A percentile compares a stretch with the other conserved stretches of the same genome.
Conservation (phyloP, 2,113 vertebrate species). For the Lathamus discolor region DNA sequence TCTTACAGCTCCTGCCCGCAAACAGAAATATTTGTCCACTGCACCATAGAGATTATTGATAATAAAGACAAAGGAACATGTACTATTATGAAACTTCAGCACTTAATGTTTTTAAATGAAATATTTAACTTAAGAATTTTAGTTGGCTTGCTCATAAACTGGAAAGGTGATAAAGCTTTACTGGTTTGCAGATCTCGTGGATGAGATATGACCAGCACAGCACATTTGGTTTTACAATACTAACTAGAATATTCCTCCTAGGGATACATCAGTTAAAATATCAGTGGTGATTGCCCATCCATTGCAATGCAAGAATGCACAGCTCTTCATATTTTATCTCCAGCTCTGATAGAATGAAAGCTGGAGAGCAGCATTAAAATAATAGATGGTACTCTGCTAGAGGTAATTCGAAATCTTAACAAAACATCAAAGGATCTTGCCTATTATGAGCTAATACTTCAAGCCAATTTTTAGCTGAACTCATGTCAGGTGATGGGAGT, state of each 20-base stretch:
- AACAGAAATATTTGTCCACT: neutral
- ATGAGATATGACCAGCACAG: neutral
- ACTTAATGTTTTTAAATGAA: neutral
- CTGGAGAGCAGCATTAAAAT: neutral
- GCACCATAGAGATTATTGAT: neutral
- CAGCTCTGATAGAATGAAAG: neutral
- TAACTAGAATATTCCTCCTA: neutral
- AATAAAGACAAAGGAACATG: neutral
- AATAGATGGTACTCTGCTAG: neutral
- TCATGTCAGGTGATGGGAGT: neutral
- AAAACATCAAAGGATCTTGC: conserved; percentile 1
- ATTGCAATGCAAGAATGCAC: neutral
- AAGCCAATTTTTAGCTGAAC: conserved; percentile 11
- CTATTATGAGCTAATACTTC: neutral
- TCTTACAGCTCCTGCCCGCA: neutral
- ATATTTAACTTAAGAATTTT: neutral
- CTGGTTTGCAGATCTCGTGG: neutral
- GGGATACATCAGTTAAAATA: neutral
- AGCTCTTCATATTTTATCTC: neutral
- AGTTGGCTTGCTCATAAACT: neutral
- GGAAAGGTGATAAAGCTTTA: neutral
- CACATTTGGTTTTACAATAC: neutral
- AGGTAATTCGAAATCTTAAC: conserved; percentile 19
- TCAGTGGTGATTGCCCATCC: neutral
- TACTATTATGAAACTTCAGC: neutral